Conservation (phyloP, 2,888 invertebrate species). For the Ditula angustiorana region DNA sequence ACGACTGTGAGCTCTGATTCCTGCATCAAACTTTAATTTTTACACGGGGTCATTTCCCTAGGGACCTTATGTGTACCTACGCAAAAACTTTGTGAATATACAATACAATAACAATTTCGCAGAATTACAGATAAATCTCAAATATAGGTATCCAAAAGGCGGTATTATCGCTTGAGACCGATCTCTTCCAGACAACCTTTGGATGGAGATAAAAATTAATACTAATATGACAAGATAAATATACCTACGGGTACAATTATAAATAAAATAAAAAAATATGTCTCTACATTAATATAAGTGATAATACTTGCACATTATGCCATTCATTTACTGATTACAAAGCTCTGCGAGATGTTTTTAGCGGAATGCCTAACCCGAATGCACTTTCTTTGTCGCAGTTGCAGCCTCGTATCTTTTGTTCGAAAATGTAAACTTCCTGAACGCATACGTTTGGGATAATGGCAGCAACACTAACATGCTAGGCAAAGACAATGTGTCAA, state of each 20-base stretch:
- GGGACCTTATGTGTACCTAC: neutral
- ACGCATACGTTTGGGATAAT: slow-evolving; percentile 61
- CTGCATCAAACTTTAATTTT: neutral
- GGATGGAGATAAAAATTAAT: too few species aligned
- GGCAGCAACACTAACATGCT: slow-evolving; percentile 65
- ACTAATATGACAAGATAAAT: too few species aligned
- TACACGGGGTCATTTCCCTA: neutral
- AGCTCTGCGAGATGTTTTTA: slow-evolving; percentile 50
- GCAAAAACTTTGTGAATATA: neutral
- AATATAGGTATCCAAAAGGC: too few species aligned
- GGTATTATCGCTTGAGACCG: too few species aligned
- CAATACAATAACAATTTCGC: neutral
- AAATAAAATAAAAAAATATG: too few species aligned
- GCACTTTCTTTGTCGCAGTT: slow-evolving; percentile 70
- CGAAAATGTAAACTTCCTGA: slow-evolving; percentile 72
- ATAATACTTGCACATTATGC: neutral
- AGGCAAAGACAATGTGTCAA: slow-evolving; percentile 69
- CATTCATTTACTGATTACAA: neutral
- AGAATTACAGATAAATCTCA: too few species aligned
- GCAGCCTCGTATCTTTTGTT: slow-evolving; percentile 68
- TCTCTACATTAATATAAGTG: neutral
- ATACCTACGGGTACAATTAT: too few species aligned
- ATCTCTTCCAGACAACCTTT: too few species aligned
- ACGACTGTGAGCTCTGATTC: neutral
- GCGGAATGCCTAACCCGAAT: slow-evolving; percentile 67